Evolutionary conservation across 2,113 vertebrate genomes (phyloP), one percentile per base, ranked within the genome.

Genomic region (Megaceryle torquata): DNA sequence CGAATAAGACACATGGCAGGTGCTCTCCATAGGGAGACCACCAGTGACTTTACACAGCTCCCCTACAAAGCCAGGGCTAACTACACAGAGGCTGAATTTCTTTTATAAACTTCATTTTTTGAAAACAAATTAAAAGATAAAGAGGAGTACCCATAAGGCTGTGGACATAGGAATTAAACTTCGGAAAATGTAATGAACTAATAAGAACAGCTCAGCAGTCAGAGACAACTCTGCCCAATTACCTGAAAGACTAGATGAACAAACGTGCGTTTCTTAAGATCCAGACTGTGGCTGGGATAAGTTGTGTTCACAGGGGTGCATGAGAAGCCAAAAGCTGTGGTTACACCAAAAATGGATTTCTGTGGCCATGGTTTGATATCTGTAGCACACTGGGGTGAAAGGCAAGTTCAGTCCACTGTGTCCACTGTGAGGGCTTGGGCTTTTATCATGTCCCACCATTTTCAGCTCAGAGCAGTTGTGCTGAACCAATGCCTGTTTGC

Each of bases 61-160:
- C 39, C 57, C 57, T 89, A 28, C 48, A 86, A 9, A 95, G 44
- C 70, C 72, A 82, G 35, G 59, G 50, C 71, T 95, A 69, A 94
- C 64, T 93, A 71, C 26, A 51, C 1, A 15, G 35, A 70, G 8
- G 29, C 44, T 77, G 61, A 80, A 57, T 84, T 78, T 96, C 82
- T 95, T 97, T 91, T 82, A 50, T 90, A 93, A 97, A 79, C 74
- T 89, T 56, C 53, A 82, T 59, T 67, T 6, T 82, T 87, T 96
- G 69, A 86, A 97, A 89, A 94, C 76, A 83, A 88, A 91, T 95
- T 82, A 92, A 68, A 54, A 31, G 72, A 44, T 96, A 89, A 94
- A 91, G 77, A 87, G 92, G 81, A 94, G 80, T 85, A 77, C 13
- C 15, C 11, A 6, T 59, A 91, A 87, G n/a, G 51, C 9, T 26